Evolutionary conservation across 1,140 invertebrate genomes (phyloP).

Genomic region (Trypoxylus dichotomus): DNA sequence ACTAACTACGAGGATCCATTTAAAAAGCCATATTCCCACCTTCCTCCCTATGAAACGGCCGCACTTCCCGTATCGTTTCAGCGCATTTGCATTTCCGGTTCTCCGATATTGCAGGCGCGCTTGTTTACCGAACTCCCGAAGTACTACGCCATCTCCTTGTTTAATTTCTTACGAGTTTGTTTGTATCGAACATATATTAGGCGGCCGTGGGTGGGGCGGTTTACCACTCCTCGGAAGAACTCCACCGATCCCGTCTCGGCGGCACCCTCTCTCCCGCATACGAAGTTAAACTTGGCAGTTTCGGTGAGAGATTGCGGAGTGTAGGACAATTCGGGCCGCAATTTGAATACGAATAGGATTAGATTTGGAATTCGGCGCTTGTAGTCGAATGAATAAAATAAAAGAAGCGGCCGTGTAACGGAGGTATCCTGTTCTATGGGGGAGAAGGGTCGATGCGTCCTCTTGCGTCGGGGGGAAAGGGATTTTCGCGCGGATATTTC

Average conservation of each 20-base stretch:
- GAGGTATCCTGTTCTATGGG: background rate
- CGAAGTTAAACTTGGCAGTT: background rate
- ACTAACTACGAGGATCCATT: background rate
- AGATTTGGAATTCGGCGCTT: background rate
- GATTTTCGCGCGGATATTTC: background rate
- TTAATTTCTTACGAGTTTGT: background rate
- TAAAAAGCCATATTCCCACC: background rate
- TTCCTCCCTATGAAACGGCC: background rate
- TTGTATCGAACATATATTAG: constrained; percentile 3
- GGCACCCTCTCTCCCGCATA: background rate
- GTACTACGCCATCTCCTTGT: constrained; percentile 1
- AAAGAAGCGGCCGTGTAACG: background rate
- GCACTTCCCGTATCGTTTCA: background rate
- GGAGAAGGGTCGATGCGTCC: background rate
- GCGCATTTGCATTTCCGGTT: background rate
- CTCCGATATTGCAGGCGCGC: background rate
- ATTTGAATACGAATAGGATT: constrained; percentile 3
- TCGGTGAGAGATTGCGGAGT: background rate
- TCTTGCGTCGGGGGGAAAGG: background rate
- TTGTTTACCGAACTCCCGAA: background rate
- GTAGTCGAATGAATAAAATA: background rate
- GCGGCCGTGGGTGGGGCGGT: background rate
- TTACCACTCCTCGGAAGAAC: background rate
- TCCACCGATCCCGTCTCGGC: background rate
- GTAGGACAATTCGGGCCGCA: background rate